Evolutionary conservation across 2,888 invertebrate genomes (phyloP), one percentile per base, ranked within the genome.

Genomic region (Drosophila macrospina): DNA sequence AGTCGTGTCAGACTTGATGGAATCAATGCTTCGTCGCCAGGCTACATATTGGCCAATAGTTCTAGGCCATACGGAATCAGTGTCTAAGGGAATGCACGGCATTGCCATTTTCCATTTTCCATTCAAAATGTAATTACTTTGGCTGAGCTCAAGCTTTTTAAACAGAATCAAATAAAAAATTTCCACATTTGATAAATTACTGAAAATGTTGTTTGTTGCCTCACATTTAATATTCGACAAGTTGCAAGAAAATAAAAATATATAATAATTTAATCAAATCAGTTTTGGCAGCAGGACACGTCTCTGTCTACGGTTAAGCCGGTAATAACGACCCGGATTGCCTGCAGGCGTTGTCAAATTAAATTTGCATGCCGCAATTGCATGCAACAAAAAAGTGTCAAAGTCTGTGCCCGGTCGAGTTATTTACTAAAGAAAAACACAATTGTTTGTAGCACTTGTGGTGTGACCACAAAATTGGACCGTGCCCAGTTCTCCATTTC

Each of bases 361-460:
- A 72, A 84, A 84, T 86, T 83, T 88, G 69, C 88, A 88, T 83
- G 88, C 88, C 86, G 86, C 83, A 82, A 78, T 78, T 64, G 69
- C 62, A 54, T 76, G 66, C 65, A 68, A 68, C 67, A 47, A 73
- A 74, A 74, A 79, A 88, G 84, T 88, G 88, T 77, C 88, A 84
- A 88, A 82, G 77, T 72, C 69, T 69, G 61, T 63, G 63, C 26
- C 42, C 28, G 41, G 42, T 59, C 55, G 70, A 59, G 73, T 77
- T 83, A 83, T 83, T 83, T 83, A 83, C 83, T 88, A 88, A 88
- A 80, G 88, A 88, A 86, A 71, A 83, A 86, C 84, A 77, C 84
- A 83, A 86, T 88, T 88, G 86, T 84, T 79, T 86, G 84, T 62
- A 69, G 73, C 78, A 74, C 64, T 81, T 88, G 74, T 55, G 86